Percentiles rank a stretch among this genome's conserved stretches.
phyloP scores from a whole-genome alignment of 1,140 invertebrate genomes.

The Orchesella cincta region DNA sequence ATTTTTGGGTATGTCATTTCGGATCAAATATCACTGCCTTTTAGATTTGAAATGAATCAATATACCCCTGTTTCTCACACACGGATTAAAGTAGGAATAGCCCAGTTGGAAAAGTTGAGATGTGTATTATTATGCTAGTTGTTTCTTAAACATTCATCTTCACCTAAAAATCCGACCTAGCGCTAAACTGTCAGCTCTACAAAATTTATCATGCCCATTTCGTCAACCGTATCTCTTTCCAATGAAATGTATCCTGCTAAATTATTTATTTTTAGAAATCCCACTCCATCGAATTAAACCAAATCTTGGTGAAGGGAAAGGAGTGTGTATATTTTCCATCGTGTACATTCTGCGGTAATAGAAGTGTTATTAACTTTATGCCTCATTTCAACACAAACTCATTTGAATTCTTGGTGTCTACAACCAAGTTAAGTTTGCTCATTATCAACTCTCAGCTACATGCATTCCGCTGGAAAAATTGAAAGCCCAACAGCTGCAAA shows the following conservation, averaged over 20 bases:
- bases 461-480: neutral
- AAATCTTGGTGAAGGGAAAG: neutral
- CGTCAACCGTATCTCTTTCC: conserved; percentile 40
- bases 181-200: neutral
- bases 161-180: too few relatives aligned
- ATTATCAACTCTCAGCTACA: neutral
- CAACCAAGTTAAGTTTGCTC: neutral
- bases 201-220: conserved; percentile 36
- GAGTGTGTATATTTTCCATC: neutral
- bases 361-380: conserved; percentile 8
- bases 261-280: conserved; percentile 32
- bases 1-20: too few relatives aligned
- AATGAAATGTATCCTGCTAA: conserved; percentile 36
- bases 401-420: neutral
- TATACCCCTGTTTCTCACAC: too few relatives aligned
- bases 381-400: conserved; percentile 1
- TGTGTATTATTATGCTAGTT: too few relatives aligned
- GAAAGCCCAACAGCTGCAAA: neutral
- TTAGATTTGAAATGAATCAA: too few relatives aligned
- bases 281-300: neutral
- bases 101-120: too few relatives aligned
- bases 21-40: too few relatives aligned
- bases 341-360: neutral
- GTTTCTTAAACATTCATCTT: too few relatives aligned
- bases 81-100: too few relatives aligned